phyloP scores from a whole-genome alignment of 35 echinoderm and acorn worm genomes.

The Patiria miniata region DNA sequence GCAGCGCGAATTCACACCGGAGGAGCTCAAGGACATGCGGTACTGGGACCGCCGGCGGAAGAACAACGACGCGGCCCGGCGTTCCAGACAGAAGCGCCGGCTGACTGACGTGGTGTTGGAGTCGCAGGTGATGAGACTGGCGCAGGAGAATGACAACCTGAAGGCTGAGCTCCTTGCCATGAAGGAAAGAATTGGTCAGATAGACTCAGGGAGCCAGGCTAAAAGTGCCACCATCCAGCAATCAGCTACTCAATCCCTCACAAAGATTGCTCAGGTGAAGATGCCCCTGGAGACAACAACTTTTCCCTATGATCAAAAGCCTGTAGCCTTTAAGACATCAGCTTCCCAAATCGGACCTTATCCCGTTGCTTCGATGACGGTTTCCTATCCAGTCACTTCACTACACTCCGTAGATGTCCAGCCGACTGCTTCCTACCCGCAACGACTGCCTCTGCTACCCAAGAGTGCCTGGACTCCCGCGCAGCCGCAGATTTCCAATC shows the following conservation, averaged over 20 bases:
- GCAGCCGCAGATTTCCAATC: background rate
- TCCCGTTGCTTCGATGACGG: background rate
- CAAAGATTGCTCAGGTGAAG: background rate
- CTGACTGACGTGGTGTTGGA: constrained; percentile 80
- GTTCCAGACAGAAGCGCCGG: constrained; percentile 88
- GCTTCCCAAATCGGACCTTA: background rate
- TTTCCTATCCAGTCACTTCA: too few species aligned
- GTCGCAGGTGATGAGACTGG: constrained; percentile 59
- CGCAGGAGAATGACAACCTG: constrained; percentile 72
- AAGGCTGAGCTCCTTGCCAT: constrained; percentile 66
- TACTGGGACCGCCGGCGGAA: constrained; percentile 94
- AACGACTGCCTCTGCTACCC: background rate
- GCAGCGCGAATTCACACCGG: constrained; percentile 80
- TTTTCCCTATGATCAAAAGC: background rate
- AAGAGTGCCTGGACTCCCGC: too few species aligned
- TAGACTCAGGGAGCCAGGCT: background rate
- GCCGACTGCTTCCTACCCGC: background rate
- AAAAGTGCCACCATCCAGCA: background rate
- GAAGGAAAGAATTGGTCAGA: constrained; percentile 20
- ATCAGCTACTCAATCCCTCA: background rate
- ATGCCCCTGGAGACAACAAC: too few species aligned
- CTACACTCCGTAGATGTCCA: background rate
- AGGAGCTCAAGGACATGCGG: constrained; percentile 62
- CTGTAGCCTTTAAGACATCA: background rate
- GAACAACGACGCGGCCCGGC: constrained; percentile 93